These are phyloP conservation scores for Neoniphon sammara DNA, from an alignment of 2,797 vertebrate species.

Conservation along the genomic window DNA sequence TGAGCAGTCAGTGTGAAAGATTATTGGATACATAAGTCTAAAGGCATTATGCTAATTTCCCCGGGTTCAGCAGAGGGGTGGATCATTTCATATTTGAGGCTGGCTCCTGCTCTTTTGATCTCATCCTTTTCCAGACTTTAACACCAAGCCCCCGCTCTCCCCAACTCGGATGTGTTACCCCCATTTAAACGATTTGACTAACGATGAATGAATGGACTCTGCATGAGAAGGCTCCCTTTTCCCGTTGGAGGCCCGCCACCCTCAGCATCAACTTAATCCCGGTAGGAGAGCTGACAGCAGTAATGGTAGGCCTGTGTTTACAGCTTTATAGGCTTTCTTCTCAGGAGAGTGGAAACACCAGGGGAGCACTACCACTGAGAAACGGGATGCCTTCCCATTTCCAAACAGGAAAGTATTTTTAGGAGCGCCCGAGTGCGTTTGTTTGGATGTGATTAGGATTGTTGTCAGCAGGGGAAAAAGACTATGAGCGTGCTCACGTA, in stretches of 20 bases:
- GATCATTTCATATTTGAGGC: conserved; percentile 36
- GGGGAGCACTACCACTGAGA: conserved; percentile 52
- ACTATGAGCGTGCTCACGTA: conserved; percentile 50
- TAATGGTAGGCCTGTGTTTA: conserved; percentile 44
- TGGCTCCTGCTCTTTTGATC: conserved; percentile 51
- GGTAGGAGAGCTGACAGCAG: conserved; percentile 29
- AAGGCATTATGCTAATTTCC: conserved; percentile 27
- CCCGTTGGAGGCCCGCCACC: conserved; percentile 3
- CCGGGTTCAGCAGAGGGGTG: conserved; percentile 28
- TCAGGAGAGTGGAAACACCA: conserved; percentile 56
- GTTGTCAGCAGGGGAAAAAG: conserved; percentile 60
- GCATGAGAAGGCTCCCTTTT: conserved; percentile 11
- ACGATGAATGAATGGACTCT: conserved; percentile 46
- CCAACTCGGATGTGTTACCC: conserved; percentile 7
- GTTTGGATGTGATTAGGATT: conserved; percentile 69
- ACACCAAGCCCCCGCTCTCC: conserved; percentile 2
- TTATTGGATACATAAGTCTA: conserved; percentile 11
- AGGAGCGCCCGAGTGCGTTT: conserved; percentile 54
- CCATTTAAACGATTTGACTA: conserved; percentile 18
- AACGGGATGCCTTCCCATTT: conserved; percentile 63
- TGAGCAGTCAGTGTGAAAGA: conserved; percentile 13
- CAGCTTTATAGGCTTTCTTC: conserved; percentile 52
- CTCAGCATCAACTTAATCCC: conserved; percentile 55
- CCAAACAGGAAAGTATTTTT: conserved; percentile 69
- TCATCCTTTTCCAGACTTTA: conserved; percentile 39